These are phyloP conservation scores for Eucidaris tribuloides DNA, from an alignment of 35 echinoderm and acorn worm species.

Conservation along the genomic window DNA sequence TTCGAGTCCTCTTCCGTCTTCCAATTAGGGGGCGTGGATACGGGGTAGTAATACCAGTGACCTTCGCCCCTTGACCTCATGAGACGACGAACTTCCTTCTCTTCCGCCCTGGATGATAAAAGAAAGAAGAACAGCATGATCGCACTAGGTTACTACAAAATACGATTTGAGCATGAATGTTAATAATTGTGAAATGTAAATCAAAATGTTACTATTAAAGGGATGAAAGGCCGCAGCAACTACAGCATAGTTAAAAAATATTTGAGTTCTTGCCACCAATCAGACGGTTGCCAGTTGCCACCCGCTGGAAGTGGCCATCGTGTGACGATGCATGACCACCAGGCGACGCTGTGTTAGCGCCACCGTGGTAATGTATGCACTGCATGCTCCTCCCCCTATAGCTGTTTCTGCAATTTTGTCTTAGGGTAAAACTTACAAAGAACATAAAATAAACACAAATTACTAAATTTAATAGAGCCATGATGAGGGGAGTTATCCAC, in stretches of 20 bases:
- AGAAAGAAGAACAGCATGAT: background rate
- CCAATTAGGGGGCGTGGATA: constrained; percentile 42
- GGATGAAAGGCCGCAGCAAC: background rate
- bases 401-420: too few species aligned
- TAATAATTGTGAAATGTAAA: background rate
- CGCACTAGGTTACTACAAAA: background rate
- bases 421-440: too few species aligned
- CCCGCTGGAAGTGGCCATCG: too few species aligned
- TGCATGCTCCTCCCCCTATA: too few species aligned
- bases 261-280: background rate
- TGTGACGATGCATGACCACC: too few species aligned
- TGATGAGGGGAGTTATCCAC: too few species aligned
- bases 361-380: too few species aligned
- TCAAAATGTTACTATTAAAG: background rate
- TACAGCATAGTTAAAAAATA: background rate
- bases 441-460: too few species aligned
- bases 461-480: too few species aligned
- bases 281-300: too few species aligned
- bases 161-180: background rate
- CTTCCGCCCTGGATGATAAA: constrained; percentile 49
- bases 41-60: constrained; percentile 66
- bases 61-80: constrained; percentile 75
- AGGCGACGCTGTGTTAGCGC: too few species aligned
- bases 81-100: constrained; percentile 44
- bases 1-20: constrained; percentile 36